Conservation (phyloP, 2,113 vertebrate genomes). For the Saguinus imperator region DNA sequence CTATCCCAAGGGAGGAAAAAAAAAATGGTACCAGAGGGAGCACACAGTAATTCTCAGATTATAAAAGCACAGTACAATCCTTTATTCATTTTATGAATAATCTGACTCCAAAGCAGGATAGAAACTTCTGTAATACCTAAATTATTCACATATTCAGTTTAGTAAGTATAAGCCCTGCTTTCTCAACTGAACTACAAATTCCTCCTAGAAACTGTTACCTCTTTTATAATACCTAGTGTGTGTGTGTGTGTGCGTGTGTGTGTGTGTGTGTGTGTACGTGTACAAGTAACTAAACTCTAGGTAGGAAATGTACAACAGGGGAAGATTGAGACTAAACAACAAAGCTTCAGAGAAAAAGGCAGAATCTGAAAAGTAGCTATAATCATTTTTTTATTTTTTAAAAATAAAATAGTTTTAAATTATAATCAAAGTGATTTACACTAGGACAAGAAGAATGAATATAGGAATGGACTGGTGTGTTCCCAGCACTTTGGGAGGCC, state of each 20-base stretch:
- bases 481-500: too few species aligned
- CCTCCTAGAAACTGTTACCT: neutral
- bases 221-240: neutral
- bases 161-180: neutral
- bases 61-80: neutral
- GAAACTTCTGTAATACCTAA: neutral
- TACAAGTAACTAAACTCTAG: neutral
- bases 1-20: neutral
- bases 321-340: constrained; percentile 6
- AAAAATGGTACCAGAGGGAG: neutral
- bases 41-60: neutral
- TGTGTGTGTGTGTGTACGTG: neutral
- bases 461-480: neutral
- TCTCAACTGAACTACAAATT: neutral
- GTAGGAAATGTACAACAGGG: neutral
- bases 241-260: neutral
- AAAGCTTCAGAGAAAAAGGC: neutral
- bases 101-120: neutral
- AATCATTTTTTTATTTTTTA: neutral
- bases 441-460: neutral
- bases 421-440: constrained; percentile 9
- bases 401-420: constrained; percentile 19
- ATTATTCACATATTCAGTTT: neutral
- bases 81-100: neutral
- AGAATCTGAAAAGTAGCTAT: neutral